Percentiles rank a stretch among this genome's conserved stretches.
These are phyloP conservation scores for Meda fulgida DNA, from an alignment of 2,797 vertebrate species.

Conservation along the genomic window DNA sequence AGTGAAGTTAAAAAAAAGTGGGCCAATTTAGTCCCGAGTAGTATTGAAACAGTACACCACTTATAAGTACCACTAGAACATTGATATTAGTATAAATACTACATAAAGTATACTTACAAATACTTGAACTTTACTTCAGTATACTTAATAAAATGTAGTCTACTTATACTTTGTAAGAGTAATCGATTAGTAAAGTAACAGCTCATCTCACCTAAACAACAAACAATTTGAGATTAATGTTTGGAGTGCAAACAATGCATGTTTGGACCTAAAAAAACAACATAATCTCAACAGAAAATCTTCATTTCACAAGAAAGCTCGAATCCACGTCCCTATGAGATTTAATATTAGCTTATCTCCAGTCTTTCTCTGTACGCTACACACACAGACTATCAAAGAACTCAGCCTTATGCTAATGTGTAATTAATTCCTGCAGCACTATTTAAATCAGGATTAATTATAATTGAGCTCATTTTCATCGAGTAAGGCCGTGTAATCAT, in stretches of 20 bases:
- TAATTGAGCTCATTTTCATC: constrained; percentile 63
- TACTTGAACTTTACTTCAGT: too few species aligned
- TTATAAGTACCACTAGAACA: too few species aligned
- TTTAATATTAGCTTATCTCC: constrained; percentile 32
- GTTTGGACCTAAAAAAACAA: not conserved
- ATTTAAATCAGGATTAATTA: constrained; percentile 77
- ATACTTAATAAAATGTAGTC: not conserved
- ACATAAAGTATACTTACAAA: too few species aligned
- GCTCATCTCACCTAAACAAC: not conserved
- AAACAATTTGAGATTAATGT: not conserved
- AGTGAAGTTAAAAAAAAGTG: too few species aligned
- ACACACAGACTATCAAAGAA: constrained; percentile 17
- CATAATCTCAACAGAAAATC: not conserved
- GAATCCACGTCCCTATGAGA: constrained; percentile 2
- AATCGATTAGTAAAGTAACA: not conserved
- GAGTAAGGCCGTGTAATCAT: constrained; percentile 60
- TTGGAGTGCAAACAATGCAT: not conserved
- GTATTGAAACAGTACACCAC: too few species aligned
- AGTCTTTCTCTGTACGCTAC: not conserved
- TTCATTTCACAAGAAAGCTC: not conserved
- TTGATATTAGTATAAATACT: too few species aligned
- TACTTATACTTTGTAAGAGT: too few species aligned
- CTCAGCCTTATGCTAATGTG: constrained; percentile 60
- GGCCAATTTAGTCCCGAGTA: too few species aligned
- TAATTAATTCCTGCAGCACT: constrained; percentile 70